Evolutionary conservation across 2,113 vertebrate species (phyloP), one percentile per base, ranked within the genome.

Genomic region (Nibea coibor): DNA sequence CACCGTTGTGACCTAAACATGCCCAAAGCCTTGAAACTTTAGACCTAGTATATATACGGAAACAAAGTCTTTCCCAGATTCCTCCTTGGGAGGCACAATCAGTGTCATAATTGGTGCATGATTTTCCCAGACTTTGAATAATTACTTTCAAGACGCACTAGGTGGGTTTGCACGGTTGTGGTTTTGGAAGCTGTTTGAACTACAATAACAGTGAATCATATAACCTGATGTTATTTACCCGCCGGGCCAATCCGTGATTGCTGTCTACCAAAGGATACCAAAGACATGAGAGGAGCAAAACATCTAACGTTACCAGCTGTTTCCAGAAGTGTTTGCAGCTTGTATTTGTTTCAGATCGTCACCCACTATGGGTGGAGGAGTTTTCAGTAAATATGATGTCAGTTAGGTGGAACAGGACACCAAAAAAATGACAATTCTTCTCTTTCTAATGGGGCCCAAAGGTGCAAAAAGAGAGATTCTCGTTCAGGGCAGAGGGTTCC

Each of bases 261-360:
- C 22, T 78, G 82, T 58, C 72, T 26, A 65, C 48, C 43, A 83
- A 65, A 78, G 50, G 54, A 87, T 78, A 42, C 81, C 85, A 72
- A 48, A 79, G 51, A n/a, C n/a, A 78, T 78, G 75, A 84, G 61
- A 14, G 22, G 47, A 62, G 24, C 45, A 11, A 19, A 22, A 42
- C 2, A 17, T 79, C 17, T 2, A 20, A 19, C 16, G 11, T 54
- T 35, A 61, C 51, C 63, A 81, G 61, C 77, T 87, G 80, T 59
- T 70, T 59, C 57, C 53, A 53, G 4, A 45, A 24, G 20, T 35
- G 62, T 81, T 83, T 80, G 19, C 20, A 47, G 10, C 31, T 53
- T 88, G 78, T 47, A 19, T 22, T 63, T 73, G 57, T 65, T 4
- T 66, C 12, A 28, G 65, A 20, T 74, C 70, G 22, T 69, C 50